Evolutionary conservation across 1,140 invertebrate species (phyloP).

Genomic region (Colletes gigas): DNA sequence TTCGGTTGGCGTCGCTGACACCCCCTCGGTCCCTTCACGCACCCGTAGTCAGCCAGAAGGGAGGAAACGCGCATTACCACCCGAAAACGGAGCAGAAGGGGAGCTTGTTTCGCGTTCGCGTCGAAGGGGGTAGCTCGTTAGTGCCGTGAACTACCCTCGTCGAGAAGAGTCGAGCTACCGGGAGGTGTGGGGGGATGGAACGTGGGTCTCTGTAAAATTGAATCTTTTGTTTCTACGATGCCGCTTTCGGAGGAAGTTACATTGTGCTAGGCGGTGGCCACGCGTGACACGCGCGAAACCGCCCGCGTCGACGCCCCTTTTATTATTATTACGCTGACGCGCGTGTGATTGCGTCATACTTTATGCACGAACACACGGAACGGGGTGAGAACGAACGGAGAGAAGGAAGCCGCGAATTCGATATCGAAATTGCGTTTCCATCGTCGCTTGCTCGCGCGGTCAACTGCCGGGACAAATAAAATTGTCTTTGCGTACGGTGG

Average conservation of each 20-base stretch:
- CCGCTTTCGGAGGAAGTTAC: conserved; percentile 20
- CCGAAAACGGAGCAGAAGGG: conserved; percentile 15
- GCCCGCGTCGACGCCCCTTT: neutral
- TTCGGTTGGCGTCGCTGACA: too few relatives aligned
- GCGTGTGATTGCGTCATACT: conserved; percentile 22
- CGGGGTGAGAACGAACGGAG: neutral
- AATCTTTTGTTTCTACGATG: conserved; percentile 38
- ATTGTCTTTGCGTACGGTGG: too few relatives aligned
- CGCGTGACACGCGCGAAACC: neutral
- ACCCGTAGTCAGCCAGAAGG: neutral
- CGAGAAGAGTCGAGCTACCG: neutral
- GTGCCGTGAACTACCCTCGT: conserved; percentile 16
- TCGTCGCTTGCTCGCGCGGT: neutral
- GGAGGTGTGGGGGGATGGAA: neutral
- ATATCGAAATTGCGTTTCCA: conserved; percentile 7
- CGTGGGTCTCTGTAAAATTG: conserved; percentile 32
- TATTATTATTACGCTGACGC: conserved; percentile 2
- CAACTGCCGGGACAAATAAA: too few relatives aligned
- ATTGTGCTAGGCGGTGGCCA: neutral
- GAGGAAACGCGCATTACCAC: conserved; percentile 4
- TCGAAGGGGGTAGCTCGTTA: conserved; percentile 52
- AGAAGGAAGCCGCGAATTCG: neutral
- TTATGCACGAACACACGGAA: neutral
- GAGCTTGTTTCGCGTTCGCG: conserved; percentile 18
- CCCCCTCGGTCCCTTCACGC: neutral